These are phyloP conservation scores for Perithous albicinctus DNA, from an alignment of 2,888 invertebrate genomes.

Conservation along the genomic window DNA sequence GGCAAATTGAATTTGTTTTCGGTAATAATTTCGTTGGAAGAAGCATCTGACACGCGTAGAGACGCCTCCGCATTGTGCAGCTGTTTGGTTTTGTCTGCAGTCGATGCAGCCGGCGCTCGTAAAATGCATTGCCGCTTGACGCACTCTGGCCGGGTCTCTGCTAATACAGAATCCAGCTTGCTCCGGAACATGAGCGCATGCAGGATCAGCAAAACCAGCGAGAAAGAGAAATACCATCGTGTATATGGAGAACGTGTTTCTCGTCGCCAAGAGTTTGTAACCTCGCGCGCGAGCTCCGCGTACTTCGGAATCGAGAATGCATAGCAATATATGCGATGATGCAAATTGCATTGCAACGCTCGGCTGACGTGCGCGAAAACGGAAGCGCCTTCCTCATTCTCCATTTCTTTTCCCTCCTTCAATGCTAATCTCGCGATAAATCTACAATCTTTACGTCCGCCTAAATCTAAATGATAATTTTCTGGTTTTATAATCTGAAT, in stretches of 20 bases:
- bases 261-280: constrained; percentile 56
- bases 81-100: constrained; percentile 49
- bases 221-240: constrained; percentile 30
- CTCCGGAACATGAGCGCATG: constrained; percentile 1
- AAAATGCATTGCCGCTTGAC: constrained; percentile 52
- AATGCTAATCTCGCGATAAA: background rate
- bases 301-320: constrained; percentile 34
- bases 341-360: background rate
- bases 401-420: background rate
- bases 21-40: constrained; percentile 13
- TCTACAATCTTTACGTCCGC: background rate
- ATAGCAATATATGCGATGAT: constrained; percentile 20
- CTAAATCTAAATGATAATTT: background rate
- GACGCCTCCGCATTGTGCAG: constrained; percentile 39
- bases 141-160: constrained; percentile 9
- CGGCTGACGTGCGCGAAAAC: background rate
- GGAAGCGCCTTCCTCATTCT: background rate
- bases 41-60: background rate
- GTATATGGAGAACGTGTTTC: constrained; percentile 58
- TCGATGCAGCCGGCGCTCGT: constrained; percentile 59
- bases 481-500: no score
- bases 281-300: constrained; percentile 25
- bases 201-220: constrained; percentile 12
- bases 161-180: background rate
- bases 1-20: constrained; percentile 28